These are phyloP conservation scores for Drosophila fulvimacula DNA, from an alignment of 2,888 invertebrate species.

Conservation along the genomic window DNA sequence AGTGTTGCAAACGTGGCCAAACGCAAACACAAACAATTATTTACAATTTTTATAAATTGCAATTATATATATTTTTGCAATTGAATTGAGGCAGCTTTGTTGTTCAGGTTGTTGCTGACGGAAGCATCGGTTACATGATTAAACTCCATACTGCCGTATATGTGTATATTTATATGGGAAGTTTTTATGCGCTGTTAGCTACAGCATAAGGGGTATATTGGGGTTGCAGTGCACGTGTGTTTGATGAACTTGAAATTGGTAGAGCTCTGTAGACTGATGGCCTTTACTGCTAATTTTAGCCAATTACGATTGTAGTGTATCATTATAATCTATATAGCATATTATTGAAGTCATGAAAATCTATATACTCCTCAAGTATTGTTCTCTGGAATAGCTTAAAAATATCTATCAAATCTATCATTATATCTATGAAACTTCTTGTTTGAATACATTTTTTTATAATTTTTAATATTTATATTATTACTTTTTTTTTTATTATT, in stretches of 20 bases:
- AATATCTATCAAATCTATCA: too few relatives aligned
- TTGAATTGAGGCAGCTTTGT: conserved; percentile 22
- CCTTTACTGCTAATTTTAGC: not conserved
- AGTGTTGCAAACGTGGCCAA: conserved; percentile 35
- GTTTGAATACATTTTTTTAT: too few relatives aligned
- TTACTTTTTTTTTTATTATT: too few relatives aligned
- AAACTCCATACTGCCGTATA: not conserved
- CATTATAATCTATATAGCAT: not conserved
- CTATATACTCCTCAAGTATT: not conserved
- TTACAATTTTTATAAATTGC: conserved; percentile 64
- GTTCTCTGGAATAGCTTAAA: too few relatives aligned
- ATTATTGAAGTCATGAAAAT: too few relatives aligned
- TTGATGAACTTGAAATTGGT: not conserved
- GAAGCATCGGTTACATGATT: conserved; percentile 34
- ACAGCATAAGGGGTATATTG: not conserved
- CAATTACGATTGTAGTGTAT: not conserved
- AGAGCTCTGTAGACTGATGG: not conserved
- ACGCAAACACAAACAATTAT: conserved; percentile 48
- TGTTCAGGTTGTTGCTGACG: conserved; percentile 46
- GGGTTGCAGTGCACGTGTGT: not conserved
- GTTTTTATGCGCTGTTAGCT: conserved; percentile 21
- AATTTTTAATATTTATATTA: too few relatives aligned
- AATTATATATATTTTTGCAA: conserved; percentile 55
- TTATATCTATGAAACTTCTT: too few relatives aligned
- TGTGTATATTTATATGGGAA: conserved; percentile 27